Conservation (phyloP, 2,113 vertebrate species). For the Heterotis niloticus region DNA sequence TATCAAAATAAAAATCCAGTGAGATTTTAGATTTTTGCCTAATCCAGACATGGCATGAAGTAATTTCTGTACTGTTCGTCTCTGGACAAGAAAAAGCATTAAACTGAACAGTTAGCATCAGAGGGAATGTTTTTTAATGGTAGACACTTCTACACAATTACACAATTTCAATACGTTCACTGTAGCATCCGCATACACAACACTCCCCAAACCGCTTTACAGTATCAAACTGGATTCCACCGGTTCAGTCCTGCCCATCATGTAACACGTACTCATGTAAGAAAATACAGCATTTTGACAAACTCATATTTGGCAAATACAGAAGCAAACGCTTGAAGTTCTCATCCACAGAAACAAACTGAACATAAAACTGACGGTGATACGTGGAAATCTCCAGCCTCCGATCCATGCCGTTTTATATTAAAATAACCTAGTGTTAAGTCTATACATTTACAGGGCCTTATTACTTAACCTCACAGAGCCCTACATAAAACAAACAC, state of each 20-base stretch:
- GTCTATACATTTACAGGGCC: conserved; percentile 60
- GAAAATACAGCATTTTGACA: conserved; percentile 68
- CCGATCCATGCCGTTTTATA: conserved; percentile 38
- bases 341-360: conserved; percentile 50
- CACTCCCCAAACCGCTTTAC: conserved; percentile 41
- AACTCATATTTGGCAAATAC: conserved; percentile 69
- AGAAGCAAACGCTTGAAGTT: conserved; percentile 60
- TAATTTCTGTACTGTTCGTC: too few species aligned
- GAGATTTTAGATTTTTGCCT: too few species aligned
- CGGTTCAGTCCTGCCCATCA: conserved; percentile 43
- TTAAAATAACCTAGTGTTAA: conserved; percentile 59
- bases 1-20: too few species aligned
- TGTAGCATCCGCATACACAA: conserved; percentile 49
- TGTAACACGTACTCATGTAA: conserved; percentile 66
- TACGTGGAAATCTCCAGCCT: conserved; percentile 51
- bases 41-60: too few species aligned
- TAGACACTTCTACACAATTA: conserved; percentile 68
- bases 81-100: too few species aligned
- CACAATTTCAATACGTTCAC: conserved; percentile 58
- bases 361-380: conserved; percentile 45
- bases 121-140: conserved; percentile 78
- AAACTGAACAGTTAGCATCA: conserved; percentile 38
- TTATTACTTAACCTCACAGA: conserved; percentile 31
- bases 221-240: neutral
- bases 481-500: conserved; percentile 27